These are phyloP conservation scores for Xestia xanthographa DNA, from an alignment of 2,888 invertebrate species.

Conservation along the genomic window DNA sequence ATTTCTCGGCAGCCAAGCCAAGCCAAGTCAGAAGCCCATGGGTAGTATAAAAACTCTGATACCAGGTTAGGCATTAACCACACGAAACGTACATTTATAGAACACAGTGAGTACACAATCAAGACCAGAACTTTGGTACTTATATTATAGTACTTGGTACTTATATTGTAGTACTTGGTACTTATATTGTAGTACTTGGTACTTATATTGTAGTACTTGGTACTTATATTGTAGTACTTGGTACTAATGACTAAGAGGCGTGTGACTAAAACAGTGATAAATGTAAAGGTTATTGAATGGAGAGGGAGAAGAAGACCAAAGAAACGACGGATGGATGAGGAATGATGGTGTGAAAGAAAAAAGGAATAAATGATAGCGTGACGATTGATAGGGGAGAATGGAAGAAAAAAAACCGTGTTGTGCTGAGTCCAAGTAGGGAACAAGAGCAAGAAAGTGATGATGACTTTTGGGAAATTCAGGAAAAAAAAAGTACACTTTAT, in stretches of 20 bases:
- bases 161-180: neutral
- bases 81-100: no score
- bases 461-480: no score
- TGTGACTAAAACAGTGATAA: neutral
- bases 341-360: neutral
- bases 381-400: neutral
- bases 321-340: neutral
- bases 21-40: no score
- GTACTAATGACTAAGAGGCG: neutral
- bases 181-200: neutral
- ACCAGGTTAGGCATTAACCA: no score
- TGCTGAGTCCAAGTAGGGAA: neutral
- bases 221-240: neutral
- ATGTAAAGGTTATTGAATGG: neutral
- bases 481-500: no score
- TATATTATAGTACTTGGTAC: neutral
- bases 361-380: neutral
- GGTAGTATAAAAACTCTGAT: no score
- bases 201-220: neutral
- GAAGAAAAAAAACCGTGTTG: neutral
- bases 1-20: no score
- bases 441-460: neutral
- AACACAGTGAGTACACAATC: neutral
- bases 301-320: neutral
- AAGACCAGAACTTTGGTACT: neutral